phyloP scores from a whole-genome alignment of 2,888 invertebrate genomes.

The Salpingus planirostris region DNA sequence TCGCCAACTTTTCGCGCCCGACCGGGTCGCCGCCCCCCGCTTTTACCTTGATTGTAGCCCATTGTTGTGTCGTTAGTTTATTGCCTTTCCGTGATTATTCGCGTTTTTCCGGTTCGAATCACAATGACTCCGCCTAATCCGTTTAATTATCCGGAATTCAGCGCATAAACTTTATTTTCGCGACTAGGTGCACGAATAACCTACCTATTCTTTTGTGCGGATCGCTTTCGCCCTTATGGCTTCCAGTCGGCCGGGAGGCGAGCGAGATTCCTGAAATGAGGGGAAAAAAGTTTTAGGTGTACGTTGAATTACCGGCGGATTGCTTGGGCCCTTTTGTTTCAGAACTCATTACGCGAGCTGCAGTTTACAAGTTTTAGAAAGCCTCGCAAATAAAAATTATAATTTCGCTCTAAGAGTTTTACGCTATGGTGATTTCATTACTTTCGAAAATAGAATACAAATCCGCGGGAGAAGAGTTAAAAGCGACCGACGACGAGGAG shows the following conservation, averaged over 20 bases:
- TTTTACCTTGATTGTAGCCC: slow-evolving; percentile 34
- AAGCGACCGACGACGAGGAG: too few relatives aligned
- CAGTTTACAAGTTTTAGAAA: slow-evolving; percentile 20
- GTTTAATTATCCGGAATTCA: slow-evolving; percentile 30
- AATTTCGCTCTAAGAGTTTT: too few relatives aligned
- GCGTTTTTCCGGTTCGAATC: slow-evolving; percentile 10
- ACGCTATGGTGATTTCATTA: too few relatives aligned
- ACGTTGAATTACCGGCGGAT: slow-evolving; percentile 25
- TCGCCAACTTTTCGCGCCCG: too few relatives aligned
- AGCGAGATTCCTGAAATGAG: too few relatives aligned
- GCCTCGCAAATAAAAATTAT: background rate
- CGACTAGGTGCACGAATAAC: too few relatives aligned
- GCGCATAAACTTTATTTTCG: too few relatives aligned
- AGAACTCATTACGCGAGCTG: slow-evolving; percentile 28
- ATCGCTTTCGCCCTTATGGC: slow-evolving; percentile 7
- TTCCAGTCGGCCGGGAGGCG: too few relatives aligned
- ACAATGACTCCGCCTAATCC: slow-evolving; percentile 24
- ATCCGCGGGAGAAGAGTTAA: too few relatives aligned
- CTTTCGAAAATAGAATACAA: too few relatives aligned
- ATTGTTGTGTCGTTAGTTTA: slow-evolving; percentile 32
- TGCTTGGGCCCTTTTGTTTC: slow-evolving; percentile 27
- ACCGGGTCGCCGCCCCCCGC: slow-evolving; percentile 14
- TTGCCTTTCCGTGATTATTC: slow-evolving; percentile 20
- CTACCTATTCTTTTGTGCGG: too few relatives aligned
- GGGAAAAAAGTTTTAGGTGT: too few relatives aligned